Percentiles rank a stretch among this genome's conserved stretches.
Evolutionary conservation across 1,140 invertebrate species (phyloP).

Genomic region (Maniola jurtina): DNA sequence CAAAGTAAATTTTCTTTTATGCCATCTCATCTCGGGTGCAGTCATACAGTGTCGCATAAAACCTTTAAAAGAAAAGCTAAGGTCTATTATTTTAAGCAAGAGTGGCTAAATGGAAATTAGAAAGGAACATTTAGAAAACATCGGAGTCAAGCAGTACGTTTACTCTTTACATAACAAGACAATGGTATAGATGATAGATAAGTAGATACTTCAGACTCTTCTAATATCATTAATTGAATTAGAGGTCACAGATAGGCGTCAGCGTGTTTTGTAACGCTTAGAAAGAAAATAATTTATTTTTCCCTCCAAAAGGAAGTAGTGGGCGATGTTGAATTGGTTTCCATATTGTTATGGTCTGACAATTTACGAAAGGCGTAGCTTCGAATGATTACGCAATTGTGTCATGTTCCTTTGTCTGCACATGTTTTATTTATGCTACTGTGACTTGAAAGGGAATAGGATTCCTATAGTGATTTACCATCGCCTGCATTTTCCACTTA

Average conservation of each 20-base stretch:
- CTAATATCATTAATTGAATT: background rate
- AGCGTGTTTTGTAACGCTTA: constrained; percentile 16
- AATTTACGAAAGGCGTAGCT: constrained; percentile 30
- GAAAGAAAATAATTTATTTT: constrained; percentile 32
- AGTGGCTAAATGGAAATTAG: too few relatives aligned
- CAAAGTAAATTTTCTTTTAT: too few relatives aligned
- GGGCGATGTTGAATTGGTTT: constrained; percentile 33
- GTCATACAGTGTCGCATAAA: too few relatives aligned
- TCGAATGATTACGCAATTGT: constrained; percentile 30
- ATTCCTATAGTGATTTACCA: background rate
- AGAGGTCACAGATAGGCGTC: constrained; percentile 4
- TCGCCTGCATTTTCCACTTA: background rate
- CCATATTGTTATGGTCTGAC: constrained; percentile 34
- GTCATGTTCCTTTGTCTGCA: constrained; percentile 27
- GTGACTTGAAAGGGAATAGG: constrained; percentile 1
- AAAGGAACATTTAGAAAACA: too few relatives aligned
- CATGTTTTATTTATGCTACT: constrained; percentile 12
- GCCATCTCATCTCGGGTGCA: too few relatives aligned
- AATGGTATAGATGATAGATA: background rate
- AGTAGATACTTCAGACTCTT: background rate
- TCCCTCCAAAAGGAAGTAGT: constrained; percentile 30
- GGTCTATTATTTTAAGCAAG: too few relatives aligned
- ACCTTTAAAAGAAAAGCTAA: too few relatives aligned
- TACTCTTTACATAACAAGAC: background rate
- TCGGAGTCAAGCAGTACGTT: too few relatives aligned